Evolutionary conservation across 2,888 invertebrate genomes (phyloP), one percentile per base, ranked within the genome.

Genomic region (Mesoligia furuncula): DNA sequence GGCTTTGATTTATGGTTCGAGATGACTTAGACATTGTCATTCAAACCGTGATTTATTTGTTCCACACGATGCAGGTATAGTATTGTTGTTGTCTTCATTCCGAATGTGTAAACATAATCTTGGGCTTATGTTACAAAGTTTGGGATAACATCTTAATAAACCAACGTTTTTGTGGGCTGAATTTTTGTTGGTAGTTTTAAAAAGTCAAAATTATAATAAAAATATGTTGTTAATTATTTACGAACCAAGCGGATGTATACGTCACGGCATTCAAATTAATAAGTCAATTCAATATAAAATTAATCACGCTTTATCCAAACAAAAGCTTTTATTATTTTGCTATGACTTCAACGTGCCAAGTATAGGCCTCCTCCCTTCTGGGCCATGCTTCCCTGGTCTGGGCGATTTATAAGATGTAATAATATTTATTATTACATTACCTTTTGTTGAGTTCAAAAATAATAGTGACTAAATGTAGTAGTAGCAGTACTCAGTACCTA

Each of bases 1-100:
- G 79, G 74, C 73, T 84, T 77, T 72, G 82, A 86, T 83, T 84
- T 86, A 86, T 86, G 69, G 74, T 51, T n/a, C n/a, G 73, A 75
- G 73, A 76, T 78, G 81, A 77, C 72, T 66, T 70, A 74, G 69
- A 73, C 84, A 70, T 80, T 76, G 75, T 79, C 67, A 86, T 86
- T 75, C 75, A 72, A 69, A 15, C n/a, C 39, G 45, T 75, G 77
- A 68, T 75, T 77, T 70, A 81, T 84, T 65, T 77, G 59, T 61
- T 66, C 31, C 9, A 36, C 24, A 15, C 4, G 11, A 64, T 42
- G 45, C 27, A 62, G 9, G 24, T 67, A 54, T 62, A 62, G 2
- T 27, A 9, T 36, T 61, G 42, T 67, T 65, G 20, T 66, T 59
- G 45, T 39, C 27, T 64, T 71, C 1, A 48, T 62, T 64, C 51